Evolutionary conservation across 1,140 invertebrate species (phyloP), one percentile per base, ranked within the genome.

Genomic region (Lordiphosa stackelbergi): DNA sequence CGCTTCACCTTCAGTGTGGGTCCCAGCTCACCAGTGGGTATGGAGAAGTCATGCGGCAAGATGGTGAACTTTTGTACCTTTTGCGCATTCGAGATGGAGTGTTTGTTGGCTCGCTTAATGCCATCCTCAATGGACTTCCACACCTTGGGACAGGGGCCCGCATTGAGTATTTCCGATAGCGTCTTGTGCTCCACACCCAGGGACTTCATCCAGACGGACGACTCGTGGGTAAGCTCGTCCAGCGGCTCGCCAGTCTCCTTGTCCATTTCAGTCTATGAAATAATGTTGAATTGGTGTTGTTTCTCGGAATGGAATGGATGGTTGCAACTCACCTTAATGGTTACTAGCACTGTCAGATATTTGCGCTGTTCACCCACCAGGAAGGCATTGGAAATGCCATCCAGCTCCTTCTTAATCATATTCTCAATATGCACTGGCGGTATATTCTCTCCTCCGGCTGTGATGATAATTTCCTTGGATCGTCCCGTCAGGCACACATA

Each of bases 381-480:
- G 85, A 97, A 92, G 9, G 93, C 95, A 87, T 97, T 95, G 65
- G 94, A 95, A 9, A 98, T 87, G 62, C 91, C 90, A 31, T 94
- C 92, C 42, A 97, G 88, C 85, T 94, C 93, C 9, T 91, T 88
- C 74, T 95, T 94, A 4, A 98, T 90, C 35, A 89, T 88, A 65
- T 97, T 93, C 89, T 98, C 97, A 66, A 97, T 95, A 13, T 93
- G 91, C 19, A 96, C 92, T 6, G 97, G 96, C 22, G 96, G 91
- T 53, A 98, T 91, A 87, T 98, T 98, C 90, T 98, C 96, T 40
- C 96, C 96, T 19, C 96, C 96, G 47, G 96, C 95, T 5, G 96
- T 98, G 51, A 97, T 97, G 11, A 98, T 90, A 4, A 98, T 81
- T 88, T 97, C 95, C 91, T 95, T 96, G 56, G 94, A 92, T 73